Conservation (phyloP, 92 coral and sea anemone species). For the Epizoanthus stellaris region DNA sequence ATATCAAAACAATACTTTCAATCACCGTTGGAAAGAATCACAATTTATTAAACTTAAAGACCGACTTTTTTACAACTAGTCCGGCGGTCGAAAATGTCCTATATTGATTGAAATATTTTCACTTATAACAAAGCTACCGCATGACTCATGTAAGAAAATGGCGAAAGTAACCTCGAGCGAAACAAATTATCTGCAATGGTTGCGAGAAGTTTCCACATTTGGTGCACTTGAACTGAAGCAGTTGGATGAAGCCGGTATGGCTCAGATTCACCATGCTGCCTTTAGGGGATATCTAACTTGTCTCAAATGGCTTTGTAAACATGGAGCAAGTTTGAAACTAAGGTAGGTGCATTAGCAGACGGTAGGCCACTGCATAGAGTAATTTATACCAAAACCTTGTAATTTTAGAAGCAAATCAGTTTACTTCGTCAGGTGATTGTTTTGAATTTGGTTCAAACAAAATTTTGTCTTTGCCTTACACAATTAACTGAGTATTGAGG, state of each 20-base stretch:
- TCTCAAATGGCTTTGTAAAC: conserved; percentile 82
- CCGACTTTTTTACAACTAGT: not conserved
- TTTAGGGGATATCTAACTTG: conserved; percentile 76
- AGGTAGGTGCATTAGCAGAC: conserved; percentile 56
- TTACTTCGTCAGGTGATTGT: too few species aligned
- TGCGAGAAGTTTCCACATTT: conserved; percentile 68
- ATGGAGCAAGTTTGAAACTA: conserved; percentile 69
- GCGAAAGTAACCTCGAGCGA: conserved; percentile 45
- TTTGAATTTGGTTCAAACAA: too few species aligned
- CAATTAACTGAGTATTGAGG: too few species aligned
- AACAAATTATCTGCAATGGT: conserved; percentile 70
- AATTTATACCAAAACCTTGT: too few species aligned
- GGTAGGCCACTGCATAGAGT: too few species aligned
- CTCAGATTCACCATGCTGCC: conserved; percentile 75
- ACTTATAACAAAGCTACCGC: not conserved
- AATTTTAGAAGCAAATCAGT: too few species aligned
- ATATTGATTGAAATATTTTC: not conserved
- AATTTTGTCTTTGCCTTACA: too few species aligned
- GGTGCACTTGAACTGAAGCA: conserved; percentile 64
- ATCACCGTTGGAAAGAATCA: conserved; percentile 25
- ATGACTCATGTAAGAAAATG: not conserved
- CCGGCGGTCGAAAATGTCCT: not conserved
- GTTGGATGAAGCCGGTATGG: conserved; percentile 75
- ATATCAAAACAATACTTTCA: not conserved
- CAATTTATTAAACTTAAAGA: not conserved